Percentiles rank a stretch among this genome's conserved stretches.
phyloP scores from a whole-genome alignment of 2,888 invertebrate species.

The Sinelater perroti region DNA sequence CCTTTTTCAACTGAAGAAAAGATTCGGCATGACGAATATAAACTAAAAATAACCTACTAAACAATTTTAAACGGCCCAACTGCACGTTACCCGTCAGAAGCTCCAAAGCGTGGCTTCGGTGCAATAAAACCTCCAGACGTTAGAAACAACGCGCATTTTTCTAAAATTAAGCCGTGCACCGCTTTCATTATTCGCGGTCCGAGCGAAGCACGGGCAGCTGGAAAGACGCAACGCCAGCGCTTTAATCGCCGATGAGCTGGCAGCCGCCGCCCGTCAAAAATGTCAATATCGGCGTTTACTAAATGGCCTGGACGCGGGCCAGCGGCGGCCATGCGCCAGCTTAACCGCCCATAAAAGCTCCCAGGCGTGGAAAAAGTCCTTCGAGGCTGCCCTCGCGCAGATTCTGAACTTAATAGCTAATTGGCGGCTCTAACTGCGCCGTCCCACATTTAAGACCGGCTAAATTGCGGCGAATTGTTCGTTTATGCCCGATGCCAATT shows the following conservation, averaged over 20 bases:
- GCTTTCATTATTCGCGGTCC: background rate
- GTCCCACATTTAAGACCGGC: too few relatives aligned
- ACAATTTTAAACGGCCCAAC: too few relatives aligned
- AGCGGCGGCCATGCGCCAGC: background rate
- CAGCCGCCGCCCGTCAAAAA: conserved; percentile 10
- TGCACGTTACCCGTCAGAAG: too few relatives aligned
- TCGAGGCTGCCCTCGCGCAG: background rate
- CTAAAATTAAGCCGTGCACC: conserved; percentile 4
- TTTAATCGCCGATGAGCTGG: conserved; percentile 13
- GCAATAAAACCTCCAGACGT: too few relatives aligned
- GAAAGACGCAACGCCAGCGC: background rate
- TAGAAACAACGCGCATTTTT: too few relatives aligned
- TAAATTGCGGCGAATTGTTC: too few relatives aligned
- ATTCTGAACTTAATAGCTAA: too few relatives aligned
- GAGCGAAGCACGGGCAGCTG: conserved; percentile 12
- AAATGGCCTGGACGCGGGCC: conserved; percentile 20
- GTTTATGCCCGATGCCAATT: too few relatives aligned
- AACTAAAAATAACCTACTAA: background rate
- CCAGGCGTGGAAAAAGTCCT: background rate
- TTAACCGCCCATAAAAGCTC: background rate
- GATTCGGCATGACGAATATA: background rate
- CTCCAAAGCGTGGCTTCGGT: too few relatives aligned
- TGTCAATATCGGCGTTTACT: conserved; percentile 23
- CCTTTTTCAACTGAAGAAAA: background rate
- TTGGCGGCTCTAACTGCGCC: too few relatives aligned